Conservation (phyloP, 2,888 invertebrate genomes). For the Leptothorax acervorum region DNA sequence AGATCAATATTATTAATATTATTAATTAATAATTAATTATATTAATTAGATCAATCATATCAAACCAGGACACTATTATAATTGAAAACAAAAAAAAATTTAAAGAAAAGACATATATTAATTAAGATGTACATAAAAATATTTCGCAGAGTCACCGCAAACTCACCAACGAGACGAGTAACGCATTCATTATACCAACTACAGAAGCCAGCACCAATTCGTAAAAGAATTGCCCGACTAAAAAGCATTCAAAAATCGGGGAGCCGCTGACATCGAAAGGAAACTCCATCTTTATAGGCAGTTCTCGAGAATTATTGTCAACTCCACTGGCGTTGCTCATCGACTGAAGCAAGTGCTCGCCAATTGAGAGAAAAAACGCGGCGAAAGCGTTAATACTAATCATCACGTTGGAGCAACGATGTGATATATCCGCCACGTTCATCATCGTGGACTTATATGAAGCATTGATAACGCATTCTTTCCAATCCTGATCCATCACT, state of each 20-base stretch:
- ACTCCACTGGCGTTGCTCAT: background rate
- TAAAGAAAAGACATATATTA: background rate
- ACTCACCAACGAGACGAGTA: conserved; percentile 65
- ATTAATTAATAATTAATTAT: background rate
- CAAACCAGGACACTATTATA: background rate
- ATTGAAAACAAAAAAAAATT: background rate
- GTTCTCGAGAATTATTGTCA: conserved; percentile 35
- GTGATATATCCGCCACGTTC: conserved; percentile 46
- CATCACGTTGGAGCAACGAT: conserved; percentile 50
- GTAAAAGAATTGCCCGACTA: conserved; percentile 60
- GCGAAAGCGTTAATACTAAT: conserved; percentile 51
- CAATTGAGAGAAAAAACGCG: conserved; percentile 48
- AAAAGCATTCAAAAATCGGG: conserved; percentile 60
- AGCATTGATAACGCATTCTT: conserved; percentile 15
- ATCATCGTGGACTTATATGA: conserved; percentile 42
- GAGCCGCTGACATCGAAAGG: conserved; percentile 55
- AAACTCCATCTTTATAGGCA: conserved; percentile 66
- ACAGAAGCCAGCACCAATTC: conserved; percentile 34
- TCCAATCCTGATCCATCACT: conserved; percentile 58
- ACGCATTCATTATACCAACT: conserved; percentile 55
- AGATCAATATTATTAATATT: background rate
- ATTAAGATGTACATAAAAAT: background rate
- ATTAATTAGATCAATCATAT: background rate
- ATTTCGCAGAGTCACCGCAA: background rate
- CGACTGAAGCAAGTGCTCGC: conserved; percentile 44